Conservation (phyloP, 1,140 invertebrate genomes). For the Ceratina calcarata region DNA sequence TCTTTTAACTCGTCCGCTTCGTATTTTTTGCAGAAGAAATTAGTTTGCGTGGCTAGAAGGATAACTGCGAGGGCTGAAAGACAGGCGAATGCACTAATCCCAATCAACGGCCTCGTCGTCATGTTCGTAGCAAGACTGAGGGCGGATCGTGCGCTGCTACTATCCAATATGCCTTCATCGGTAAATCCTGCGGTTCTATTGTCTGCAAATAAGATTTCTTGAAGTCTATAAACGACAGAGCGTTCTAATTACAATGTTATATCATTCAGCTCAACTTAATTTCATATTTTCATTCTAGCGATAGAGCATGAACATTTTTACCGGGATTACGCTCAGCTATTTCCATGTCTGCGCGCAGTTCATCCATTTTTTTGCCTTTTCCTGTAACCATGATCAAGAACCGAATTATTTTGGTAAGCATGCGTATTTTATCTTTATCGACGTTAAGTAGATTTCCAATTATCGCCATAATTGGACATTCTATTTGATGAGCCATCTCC, state of each 20-base stretch:
- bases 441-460: slow-evolving; percentile 75
- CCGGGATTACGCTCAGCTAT: slow-evolving; percentile 73
- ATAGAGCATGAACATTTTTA: slow-evolving; percentile 40
- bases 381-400: slow-evolving; percentile 75
- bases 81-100: slow-evolving; percentile 76
- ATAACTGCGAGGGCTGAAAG: slow-evolving; percentile 73
- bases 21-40: slow-evolving; percentile 78
- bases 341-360: slow-evolving; percentile 71
- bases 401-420: slow-evolving; percentile 79
- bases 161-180: slow-evolving; percentile 69
- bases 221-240: slow-evolving; percentile 12
- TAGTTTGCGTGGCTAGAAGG: slow-evolving; percentile 76
- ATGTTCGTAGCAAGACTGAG: slow-evolving; percentile 77
- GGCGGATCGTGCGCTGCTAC: slow-evolving; percentile 68
- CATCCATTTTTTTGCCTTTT: slow-evolving; percentile 70
- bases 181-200: slow-evolving; percentile 77
- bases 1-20: slow-evolving; percentile 63
- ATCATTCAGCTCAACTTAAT: slow-evolving; percentile 4
- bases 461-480: slow-evolving; percentile 82
- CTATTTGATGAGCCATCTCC: slow-evolving; percentile 82
- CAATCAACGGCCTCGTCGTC: slow-evolving; percentile 71
- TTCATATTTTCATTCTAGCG: slow-evolving; percentile 35
- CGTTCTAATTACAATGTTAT: slow-evolving; percentile 9
- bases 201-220: slow-evolving; percentile 62
- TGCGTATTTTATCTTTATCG: slow-evolving; percentile 79